Base-by-base conservation (phyloP, 1,140 invertebrate genomes). In the Pachypeltis micranthus region DNA sequence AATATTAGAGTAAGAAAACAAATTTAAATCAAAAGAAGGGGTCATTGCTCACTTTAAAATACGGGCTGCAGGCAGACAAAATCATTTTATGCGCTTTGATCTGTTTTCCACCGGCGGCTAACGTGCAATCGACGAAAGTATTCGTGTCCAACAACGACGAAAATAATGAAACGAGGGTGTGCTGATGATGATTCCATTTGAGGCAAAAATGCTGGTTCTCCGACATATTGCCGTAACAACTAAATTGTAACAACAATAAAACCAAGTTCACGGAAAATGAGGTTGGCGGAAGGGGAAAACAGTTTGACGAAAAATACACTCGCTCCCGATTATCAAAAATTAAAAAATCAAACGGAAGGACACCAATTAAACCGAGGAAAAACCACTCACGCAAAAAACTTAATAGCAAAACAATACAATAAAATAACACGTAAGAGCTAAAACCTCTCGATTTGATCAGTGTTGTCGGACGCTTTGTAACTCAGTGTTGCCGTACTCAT, bases 161-260 rank as follows among this genome's bases (percentile, higher is more conserved):
- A 67, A 81, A 79, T 16, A 77, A 74, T 28, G 75, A 75, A 51
- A 79, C 69, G 65, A 81, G 72, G 23, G 78, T 80, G 23, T 71
- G 70, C 67, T 78, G 77, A 69, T 80, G 79, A 67, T 79, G 78
- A 69, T 79, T 79, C 79, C 79, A 80, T 67, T 77, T 74, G 27
- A 80, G 70, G 71, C 78, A 79, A 69, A 79, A 79, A 47, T 80
- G 76, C 71, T 80, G 78, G 54, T 74, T 71, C 59, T 70, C 69
- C 51, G 65, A 67, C 64, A 63, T 68, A 51, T 51, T 51, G 47
- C 47, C 47, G 47, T 51, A 7, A 10, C 7, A n/a, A n/a, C n/a
- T n/a, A n/a, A n/a, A n/a, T n/a, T n/a, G n/a, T n/a, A n/a, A n/a
- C n/a, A n/a, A n/a, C n/a, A n/a, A n/a, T n/a, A n/a, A n/a, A n/a